Evolutionary conservation across 1,140 invertebrate species (phyloP).

Genomic region (Caenorhabditis briggsae): DNA sequence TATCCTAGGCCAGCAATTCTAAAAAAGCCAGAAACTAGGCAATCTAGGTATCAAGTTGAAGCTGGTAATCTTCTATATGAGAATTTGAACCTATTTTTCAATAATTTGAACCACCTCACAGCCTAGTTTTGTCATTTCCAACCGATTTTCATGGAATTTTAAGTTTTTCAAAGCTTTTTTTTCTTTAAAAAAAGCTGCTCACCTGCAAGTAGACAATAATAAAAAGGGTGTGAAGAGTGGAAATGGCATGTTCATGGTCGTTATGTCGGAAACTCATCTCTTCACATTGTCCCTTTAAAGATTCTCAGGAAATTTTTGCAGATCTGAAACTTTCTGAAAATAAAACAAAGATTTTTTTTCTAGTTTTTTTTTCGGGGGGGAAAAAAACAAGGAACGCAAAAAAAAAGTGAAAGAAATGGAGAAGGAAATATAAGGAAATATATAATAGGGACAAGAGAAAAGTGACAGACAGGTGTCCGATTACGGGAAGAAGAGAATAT

Average conservation of each 20-base stretch:
- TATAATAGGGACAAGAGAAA: not conserved
- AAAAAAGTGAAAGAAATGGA: not conserved
- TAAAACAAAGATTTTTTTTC: not conserved
- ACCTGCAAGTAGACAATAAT: slow-evolving; percentile 59
- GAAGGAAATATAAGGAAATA: not conserved
- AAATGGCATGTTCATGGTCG: slow-evolving; percentile 53
- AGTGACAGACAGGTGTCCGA: slow-evolving; percentile 16
- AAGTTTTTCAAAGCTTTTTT: no score
- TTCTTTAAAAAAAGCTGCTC: not conserved
- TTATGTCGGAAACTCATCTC: slow-evolving; percentile 48
- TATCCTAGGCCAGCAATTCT: no score
- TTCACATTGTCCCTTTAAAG: no score
- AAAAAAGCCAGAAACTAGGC: no score
- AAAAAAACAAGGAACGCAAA: not conserved
- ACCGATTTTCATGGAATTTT: not conserved
- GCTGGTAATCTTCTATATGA: no score
- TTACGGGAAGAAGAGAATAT: not conserved
- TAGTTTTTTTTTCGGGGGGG: no score
- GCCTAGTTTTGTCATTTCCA: no score
- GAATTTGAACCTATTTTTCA: no score
- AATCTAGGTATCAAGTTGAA: no score
- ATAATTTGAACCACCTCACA: no score
- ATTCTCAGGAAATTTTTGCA: no score
- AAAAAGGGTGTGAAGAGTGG: slow-evolving; percentile 56
- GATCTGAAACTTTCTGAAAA: slow-evolving; percentile 3